These are phyloP conservation scores for Hafferia zeledoni DNA, from an alignment of 2,797 vertebrate genomes.

Conservation along the genomic window DNA sequence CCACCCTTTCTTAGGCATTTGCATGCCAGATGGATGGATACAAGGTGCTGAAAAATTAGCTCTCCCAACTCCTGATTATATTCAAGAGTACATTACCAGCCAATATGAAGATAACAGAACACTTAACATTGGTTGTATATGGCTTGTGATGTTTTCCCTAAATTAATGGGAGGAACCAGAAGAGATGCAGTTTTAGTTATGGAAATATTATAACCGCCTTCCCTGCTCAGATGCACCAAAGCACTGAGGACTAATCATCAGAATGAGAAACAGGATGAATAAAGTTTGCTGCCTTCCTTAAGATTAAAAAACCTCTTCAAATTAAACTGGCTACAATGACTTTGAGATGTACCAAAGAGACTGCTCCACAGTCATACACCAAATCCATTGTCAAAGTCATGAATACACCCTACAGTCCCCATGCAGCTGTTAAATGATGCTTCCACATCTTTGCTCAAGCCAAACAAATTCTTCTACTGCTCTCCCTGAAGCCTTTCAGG, in stretches of 20 bases:
- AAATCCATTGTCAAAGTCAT: not conserved
- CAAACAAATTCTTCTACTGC: not conserved
- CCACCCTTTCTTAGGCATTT: not conserved
- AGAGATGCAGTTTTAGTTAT: not conserved
- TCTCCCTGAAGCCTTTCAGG: not conserved
- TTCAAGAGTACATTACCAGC: not conserved
- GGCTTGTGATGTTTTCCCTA: not conserved
- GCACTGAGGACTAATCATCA: not conserved
- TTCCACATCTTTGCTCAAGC: not conserved
- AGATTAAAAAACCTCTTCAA: not conserved
- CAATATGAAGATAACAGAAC: not conserved
- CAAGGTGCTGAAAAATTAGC: not conserved
- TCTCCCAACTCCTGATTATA: not conserved
- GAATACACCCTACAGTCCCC: not conserved
- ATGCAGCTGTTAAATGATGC: not conserved
- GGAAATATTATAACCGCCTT: not conserved
- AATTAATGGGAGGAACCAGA: not conserved
- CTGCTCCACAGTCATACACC: not conserved
- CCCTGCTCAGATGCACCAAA: not conserved
- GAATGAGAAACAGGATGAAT: not conserved
- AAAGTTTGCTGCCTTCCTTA: not conserved
- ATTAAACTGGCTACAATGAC: not conserved
- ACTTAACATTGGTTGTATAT: not conserved
- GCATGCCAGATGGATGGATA: not conserved
- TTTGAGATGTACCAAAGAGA: not conserved